These are phyloP conservation scores for Stratiomys singularior DNA, from an alignment of 2,888 invertebrate species.

Conservation along the genomic window DNA sequence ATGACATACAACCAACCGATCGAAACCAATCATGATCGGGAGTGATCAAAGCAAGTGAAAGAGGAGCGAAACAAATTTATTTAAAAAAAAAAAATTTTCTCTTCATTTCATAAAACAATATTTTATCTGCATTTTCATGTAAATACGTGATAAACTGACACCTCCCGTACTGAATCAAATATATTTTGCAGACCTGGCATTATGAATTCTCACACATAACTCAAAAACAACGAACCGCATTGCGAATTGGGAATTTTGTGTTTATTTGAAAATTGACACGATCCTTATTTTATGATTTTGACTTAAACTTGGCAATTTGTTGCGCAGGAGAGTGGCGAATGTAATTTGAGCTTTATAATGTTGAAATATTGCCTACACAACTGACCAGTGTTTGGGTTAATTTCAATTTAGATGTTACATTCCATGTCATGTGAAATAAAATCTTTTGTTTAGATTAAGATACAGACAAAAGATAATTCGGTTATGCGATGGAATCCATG, in stretches of 20 bases:
- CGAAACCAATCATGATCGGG: constrained; percentile 12
- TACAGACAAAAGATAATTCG: too few relatives aligned
- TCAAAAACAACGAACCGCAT: neutral
- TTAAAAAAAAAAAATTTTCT: neutral
- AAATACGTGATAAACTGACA: constrained; percentile 13
- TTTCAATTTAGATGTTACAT: too few relatives aligned
- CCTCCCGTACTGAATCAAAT: neutral
- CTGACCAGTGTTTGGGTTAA: too few relatives aligned
- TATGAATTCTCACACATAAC: neutral
- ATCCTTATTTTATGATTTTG: neutral
- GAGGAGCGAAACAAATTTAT: neutral
- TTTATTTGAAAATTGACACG: neutral
- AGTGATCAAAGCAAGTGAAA: neutral
- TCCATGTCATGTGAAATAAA: too few relatives aligned
- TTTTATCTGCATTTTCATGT: constrained; percentile 15
- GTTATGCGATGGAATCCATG: too few relatives aligned
- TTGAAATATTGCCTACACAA: neutral
- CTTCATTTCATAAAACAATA: neutral
- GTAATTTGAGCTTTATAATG: constrained; percentile 1
- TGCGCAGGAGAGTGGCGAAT: neutral
- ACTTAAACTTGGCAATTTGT: neutral
- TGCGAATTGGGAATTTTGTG: neutral
- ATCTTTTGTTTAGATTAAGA: too few relatives aligned
- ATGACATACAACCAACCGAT: neutral
- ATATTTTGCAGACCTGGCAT: neutral